Conservation (phyloP, 1,140 invertebrate genomes). For the Heliconius congener region DNA sequence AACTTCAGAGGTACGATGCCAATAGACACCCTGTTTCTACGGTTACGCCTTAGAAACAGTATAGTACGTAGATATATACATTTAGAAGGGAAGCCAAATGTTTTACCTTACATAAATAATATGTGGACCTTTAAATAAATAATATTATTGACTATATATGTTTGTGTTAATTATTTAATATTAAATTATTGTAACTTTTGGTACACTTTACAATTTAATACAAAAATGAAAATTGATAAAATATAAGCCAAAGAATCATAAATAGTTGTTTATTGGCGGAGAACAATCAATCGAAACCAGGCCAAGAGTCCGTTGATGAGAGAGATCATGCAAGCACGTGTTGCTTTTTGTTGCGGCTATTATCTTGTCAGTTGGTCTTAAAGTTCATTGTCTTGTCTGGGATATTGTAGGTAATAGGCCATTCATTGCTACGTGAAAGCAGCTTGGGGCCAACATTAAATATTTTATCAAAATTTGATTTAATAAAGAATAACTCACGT, state of each 20-base stretch:
- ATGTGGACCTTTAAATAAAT: background rate
- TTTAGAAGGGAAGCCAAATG: background rate
- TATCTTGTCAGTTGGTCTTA: constrained; percentile 65
- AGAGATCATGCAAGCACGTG: constrained; percentile 65
- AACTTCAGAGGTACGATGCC: constrained; percentile 41
- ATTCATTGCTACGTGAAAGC: constrained; percentile 23
- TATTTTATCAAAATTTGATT: constrained; percentile 9
- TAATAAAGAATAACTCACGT: background rate
- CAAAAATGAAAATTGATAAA: background rate
- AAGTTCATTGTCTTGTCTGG: constrained; percentile 56
- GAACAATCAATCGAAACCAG: constrained; percentile 45
- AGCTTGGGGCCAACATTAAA: background rate
- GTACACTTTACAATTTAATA: too few species aligned
- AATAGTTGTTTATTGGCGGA: constrained; percentile 34
- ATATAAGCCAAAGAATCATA: constrained; percentile 23
- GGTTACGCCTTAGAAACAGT: constrained; percentile 27
- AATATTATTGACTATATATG: background rate
- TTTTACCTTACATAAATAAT: background rate
- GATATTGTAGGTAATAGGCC: constrained; percentile 48
- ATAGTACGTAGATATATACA: background rate
- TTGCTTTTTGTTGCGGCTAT: constrained; percentile 62
- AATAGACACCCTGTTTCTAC: constrained; percentile 22
- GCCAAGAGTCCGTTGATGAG: constrained; percentile 54
- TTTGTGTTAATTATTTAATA: background rate
- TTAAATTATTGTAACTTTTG: too few species aligned